A percentile compares a stretch with the other conserved stretches of the same genome.
Evolutionary conservation across 1,140 invertebrate genomes (phyloP).

Genomic region (Lordiphosa stackelbergi): DNA sequence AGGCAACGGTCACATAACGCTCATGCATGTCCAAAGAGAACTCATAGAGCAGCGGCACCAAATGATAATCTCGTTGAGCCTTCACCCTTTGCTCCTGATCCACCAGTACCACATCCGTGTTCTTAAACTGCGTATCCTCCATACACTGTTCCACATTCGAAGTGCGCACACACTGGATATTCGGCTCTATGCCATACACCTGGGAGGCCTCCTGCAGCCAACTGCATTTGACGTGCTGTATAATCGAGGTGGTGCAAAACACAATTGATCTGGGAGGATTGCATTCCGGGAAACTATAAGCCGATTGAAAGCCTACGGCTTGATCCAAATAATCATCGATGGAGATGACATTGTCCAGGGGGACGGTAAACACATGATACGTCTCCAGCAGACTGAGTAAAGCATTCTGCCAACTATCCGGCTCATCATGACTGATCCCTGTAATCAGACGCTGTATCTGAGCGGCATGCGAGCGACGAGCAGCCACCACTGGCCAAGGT

Average conservation of each 20-base stretch:
- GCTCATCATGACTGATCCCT: slow-evolving; percentile 68
- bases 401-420: slow-evolving; percentile 78
- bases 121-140: slow-evolving; percentile 79
- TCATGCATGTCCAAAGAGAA: slow-evolving; percentile 80
- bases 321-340: slow-evolving; percentile 80
- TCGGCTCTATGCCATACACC: slow-evolving; percentile 85
- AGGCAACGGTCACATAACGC: slow-evolving; percentile 83
- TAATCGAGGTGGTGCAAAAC: slow-evolving; percentile 82
- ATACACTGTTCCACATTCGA: slow-evolving; percentile 81
- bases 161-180: slow-evolving; percentile 83
- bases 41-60: slow-evolving; percentile 84
- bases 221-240: slow-evolving; percentile 85
- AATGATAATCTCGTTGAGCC: slow-evolving; percentile 79
- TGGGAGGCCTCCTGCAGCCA: slow-evolving; percentile 84
- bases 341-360: slow-evolving; percentile 78
- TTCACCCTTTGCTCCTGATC: slow-evolving; percentile 80
- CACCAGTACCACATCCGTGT: slow-evolving; percentile 83
- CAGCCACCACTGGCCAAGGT: slow-evolving; percentile 85
- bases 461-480: slow-evolving; percentile 80
- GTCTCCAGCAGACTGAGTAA: slow-evolving; percentile 80
- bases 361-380: slow-evolving; percentile 76
- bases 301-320: slow-evolving; percentile 81
- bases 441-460: slow-evolving; percentile 79
- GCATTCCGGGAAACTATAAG: slow-evolving; percentile 82
- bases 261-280: slow-evolving; percentile 81